These are phyloP conservation scores for Ophioninae sp. DNA, from an alignment of 2,888 invertebrate species.

Conservation along the genomic window DNA sequence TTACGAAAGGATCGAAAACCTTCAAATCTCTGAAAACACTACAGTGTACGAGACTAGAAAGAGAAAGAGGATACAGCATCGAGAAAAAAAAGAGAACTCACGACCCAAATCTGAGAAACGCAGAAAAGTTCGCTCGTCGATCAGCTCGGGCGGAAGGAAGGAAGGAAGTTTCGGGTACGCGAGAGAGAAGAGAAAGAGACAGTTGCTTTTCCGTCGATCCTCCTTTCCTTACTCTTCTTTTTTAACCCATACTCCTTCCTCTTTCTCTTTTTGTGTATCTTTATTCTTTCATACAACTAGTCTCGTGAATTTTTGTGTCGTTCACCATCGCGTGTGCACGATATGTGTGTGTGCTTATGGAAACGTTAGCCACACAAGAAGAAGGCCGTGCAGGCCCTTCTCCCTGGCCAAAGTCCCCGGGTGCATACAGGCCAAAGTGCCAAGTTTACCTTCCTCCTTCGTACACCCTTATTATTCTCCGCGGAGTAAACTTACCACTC, in stretches of 20 bases:
- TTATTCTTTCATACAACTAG: slow-evolving; percentile 62
- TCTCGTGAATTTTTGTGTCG: slow-evolving; percentile 55
- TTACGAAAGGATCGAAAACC: slow-evolving; percentile 44
- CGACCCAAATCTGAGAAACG: slow-evolving; percentile 79
- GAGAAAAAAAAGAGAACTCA: slow-evolving; percentile 67
- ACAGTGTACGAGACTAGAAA: slow-evolving; percentile 49
- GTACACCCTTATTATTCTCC: slow-evolving; percentile 64
- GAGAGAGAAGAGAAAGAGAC: slow-evolving; percentile 68
- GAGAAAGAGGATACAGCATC: slow-evolving; percentile 51
- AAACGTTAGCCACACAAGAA: slow-evolving; percentile 39
- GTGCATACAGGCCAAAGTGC: slow-evolving; percentile 56
- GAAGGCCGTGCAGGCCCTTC: slow-evolving; percentile 18
- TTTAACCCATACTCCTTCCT: slow-evolving; percentile 68
- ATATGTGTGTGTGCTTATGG: slow-evolving; percentile 39
- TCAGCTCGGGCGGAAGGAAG: slow-evolving; percentile 79
- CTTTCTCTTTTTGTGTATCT: slow-evolving; percentile 56
- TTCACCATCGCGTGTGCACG: slow-evolving; percentile 41
- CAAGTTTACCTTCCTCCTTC: slow-evolving; percentile 62
- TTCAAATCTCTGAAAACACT: slow-evolving; percentile 21
- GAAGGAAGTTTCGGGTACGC: slow-evolving; percentile 77
- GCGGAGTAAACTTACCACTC: slow-evolving; percentile 64
- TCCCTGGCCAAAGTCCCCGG: slow-evolving; percentile 30
- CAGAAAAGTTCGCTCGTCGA: slow-evolving; percentile 80
- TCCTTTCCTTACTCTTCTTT: slow-evolving; percentile 59
- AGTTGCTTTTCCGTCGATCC: slow-evolving; percentile 68